Evolutionary conservation across 2,797 vertebrate genomes (phyloP).

Genomic region (Bryconaethiops microstoma): DNA sequence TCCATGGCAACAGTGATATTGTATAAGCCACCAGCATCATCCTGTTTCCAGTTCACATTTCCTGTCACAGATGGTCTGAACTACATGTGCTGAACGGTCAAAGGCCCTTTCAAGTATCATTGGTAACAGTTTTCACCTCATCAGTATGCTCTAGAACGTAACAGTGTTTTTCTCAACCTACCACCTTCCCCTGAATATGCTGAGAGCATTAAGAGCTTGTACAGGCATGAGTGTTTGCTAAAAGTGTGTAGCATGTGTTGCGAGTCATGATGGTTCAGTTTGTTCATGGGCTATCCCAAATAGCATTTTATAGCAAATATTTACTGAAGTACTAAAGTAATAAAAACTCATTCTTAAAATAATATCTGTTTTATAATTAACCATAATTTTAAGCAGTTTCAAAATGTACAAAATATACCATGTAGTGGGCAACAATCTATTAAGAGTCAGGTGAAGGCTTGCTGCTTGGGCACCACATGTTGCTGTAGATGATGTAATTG

Average conservation of each 20-base stretch:
- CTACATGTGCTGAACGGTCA: background rate
- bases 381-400: too few relatives aligned
- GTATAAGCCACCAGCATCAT: background rate
- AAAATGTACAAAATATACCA: too few relatives aligned
- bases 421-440: too few relatives aligned
- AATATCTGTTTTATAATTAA: too few relatives aligned
- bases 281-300: background rate
- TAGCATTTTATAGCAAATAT: too few relatives aligned
- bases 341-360: too few relatives aligned
- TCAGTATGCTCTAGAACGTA: background rate
- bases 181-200: background rate
- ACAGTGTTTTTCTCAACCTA: background rate
- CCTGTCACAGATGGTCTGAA: background rate
- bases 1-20: constrained; percentile 26
- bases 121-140: background rate
- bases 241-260: background rate
- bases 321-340: too few relatives aligned
- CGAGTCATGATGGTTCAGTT: background rate
- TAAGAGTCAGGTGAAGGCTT: too few relatives aligned
- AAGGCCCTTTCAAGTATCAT: background rate
- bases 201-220: background rate
- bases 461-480: too few relatives aligned
- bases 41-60: background rate
- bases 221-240: background rate
- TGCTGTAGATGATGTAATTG: too few relatives aligned